Evolutionary conservation across 37 sponge, comb jelly and placozoan species (phyloP).

Genomic region (Tethya wilhelma): DNA sequence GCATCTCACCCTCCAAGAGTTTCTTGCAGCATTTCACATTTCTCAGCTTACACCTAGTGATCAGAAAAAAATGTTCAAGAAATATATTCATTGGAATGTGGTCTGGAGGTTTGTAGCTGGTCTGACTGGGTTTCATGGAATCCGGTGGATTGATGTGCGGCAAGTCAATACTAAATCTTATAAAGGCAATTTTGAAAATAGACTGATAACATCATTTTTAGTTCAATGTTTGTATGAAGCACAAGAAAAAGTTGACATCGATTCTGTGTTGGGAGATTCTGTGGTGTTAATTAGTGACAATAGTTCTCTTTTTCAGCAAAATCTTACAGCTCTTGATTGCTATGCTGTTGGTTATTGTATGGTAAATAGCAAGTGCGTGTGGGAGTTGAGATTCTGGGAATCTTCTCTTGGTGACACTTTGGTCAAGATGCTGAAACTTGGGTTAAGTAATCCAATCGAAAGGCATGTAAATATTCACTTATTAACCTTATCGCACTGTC

Average conservation of each 20-base stretch:
- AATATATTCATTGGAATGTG: not conserved
- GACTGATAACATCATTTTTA: not conserved
- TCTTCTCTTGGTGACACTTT: too few species aligned
- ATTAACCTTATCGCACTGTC: too few species aligned
- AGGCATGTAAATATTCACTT: too few species aligned
- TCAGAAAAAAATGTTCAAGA: slow-evolving; percentile 11
- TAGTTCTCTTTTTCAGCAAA: too few species aligned
- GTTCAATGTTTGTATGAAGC: slow-evolving; percentile 51
- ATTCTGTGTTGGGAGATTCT: not conserved
- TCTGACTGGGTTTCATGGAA: not conserved
- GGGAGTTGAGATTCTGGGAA: too few species aligned
- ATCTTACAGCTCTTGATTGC: slow-evolving; percentile 10
- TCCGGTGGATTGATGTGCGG: too few species aligned
- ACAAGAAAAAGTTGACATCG: not conserved
- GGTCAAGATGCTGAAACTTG: too few species aligned
- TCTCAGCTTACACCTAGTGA: slow-evolving; percentile 7
- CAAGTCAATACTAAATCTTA: not conserved
- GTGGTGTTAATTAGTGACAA: not conserved
- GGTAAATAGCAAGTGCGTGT: too few species aligned
- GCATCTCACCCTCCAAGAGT: slow-evolving; percentile 59
- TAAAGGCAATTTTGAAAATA: not conserved
- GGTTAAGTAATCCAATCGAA: too few species aligned
- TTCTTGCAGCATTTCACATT: slow-evolving; percentile 44
- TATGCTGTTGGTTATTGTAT: slow-evolving; percentile 39
- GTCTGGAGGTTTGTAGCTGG: slow-evolving; percentile 43